These are phyloP conservation scores for Pantherophis alleghaniensis DNA, from an alignment of 2,797 vertebrate species.

Conservation along the genomic window DNA sequence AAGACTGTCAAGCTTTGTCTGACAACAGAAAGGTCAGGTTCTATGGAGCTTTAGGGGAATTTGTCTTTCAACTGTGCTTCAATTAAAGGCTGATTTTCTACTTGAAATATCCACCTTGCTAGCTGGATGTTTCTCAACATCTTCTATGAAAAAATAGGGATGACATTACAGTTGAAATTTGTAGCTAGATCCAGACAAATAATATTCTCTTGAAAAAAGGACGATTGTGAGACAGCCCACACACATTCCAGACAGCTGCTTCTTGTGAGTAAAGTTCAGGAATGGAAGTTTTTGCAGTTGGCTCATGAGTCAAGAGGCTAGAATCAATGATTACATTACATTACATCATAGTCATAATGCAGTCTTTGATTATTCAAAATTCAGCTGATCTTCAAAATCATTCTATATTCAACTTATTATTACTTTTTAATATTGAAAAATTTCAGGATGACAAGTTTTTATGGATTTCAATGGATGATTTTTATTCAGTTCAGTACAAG, in stretches of 20 bases:
- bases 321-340: not conserved
- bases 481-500: not conserved
- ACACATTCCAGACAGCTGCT: not conserved
- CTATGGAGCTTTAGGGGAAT: not conserved
- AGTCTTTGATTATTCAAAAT: not conserved
- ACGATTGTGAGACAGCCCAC: not conserved
- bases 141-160: not conserved
- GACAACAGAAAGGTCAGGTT: not conserved
- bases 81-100: not conserved
- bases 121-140: not conserved
- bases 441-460: not conserved
- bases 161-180: not conserved
- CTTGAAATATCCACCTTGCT: not conserved
- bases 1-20: not conserved
- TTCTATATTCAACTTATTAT: not conserved
- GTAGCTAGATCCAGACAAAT: not conserved
- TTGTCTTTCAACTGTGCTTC: not conserved
- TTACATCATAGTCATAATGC: not conserved
- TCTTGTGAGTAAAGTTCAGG: not conserved
- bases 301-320: not conserved
- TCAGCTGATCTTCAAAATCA: not conserved
- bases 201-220: not conserved
- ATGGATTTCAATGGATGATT: not conserved
- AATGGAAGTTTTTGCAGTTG: not conserved
- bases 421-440: not conserved